Evolutionary conservation across 2,113 vertebrate genomes (phyloP), one percentile per base, ranked within the genome.

Genomic region (Strix aluco): DNA sequence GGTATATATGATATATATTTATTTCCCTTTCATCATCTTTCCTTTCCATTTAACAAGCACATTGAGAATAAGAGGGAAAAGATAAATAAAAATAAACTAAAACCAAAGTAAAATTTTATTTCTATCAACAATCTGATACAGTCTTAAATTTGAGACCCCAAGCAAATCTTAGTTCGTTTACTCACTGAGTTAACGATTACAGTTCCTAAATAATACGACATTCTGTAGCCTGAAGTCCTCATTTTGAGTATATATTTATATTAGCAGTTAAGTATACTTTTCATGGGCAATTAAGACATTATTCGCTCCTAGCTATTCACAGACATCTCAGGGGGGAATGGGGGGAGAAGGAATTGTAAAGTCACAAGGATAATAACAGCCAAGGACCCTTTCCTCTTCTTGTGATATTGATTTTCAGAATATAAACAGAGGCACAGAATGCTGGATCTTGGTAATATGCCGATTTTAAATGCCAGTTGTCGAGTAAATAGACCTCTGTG

Each of bases 341-440:
- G 25, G 32, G 40, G 52, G 67, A 95, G 87, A 66, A 61, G 8
- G 72, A 85, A 82, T 94, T 95, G 47, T 86, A 91, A 96, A 92
- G 79, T 83, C 74, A 65, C 0, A 1, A 74, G 81, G 84, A 94
- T 94, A 97, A 85, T 85, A 94, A 88, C 25, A 91, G 54, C 46
- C 74, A 69, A 94, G 83, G 78, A 83, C 55, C 30, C 47, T 83
- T 95, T 90, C 71, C 91, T 92, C 30, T 7, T 91, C 78, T 94
- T 83, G 67, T 88, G 91, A 96, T 94, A 97, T 81, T 96, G 94
- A 96, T 97, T 96, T 97, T 95, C 89, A 95, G 82, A 97, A 94
- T 70, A 94, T 80, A 97, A 97, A 97, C 67, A 96, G 55, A 90
- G 89, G 9, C 74, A 81, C 16, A 66, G 81, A 96, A 96, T 87